phyloP scores from a whole-genome alignment of 2,113 vertebrate species.

The Petrocephalus microphthalmus region DNA sequence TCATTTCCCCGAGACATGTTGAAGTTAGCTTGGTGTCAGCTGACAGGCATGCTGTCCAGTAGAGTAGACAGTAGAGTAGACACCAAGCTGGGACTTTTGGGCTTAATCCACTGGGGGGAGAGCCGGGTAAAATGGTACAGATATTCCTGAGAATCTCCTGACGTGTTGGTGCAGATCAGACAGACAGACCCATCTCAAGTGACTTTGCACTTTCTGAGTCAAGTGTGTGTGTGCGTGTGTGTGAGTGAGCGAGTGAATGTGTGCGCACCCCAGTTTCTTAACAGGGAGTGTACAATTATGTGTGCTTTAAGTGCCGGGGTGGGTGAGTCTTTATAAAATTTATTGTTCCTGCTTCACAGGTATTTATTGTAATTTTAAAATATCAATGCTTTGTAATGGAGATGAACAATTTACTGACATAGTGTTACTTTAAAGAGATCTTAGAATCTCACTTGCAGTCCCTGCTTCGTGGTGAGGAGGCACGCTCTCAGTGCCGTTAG shows the following conservation, averaged over 20 bases:
- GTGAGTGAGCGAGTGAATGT: slow-evolving; percentile 40
- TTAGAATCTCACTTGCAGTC: slow-evolving; percentile 19
- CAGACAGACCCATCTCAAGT: slow-evolving; percentile 48
- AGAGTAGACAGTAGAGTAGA: background rate
- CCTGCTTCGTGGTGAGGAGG: slow-evolving; percentile 9
- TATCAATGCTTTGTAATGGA: slow-evolving; percentile 42
- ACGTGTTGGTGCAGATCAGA: slow-evolving; percentile 66
- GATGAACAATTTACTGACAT: slow-evolving; percentile 49
- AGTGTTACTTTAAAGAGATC: slow-evolving; percentile 18
- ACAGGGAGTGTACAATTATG: background rate
- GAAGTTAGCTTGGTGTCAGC: background rate
- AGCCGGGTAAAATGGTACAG: background rate
- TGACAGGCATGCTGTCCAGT: background rate
- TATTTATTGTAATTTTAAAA: slow-evolving; percentile 47
- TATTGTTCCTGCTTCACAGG: background rate
- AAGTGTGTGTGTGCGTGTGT: slow-evolving; percentile 51
- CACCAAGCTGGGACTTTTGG: background rate
- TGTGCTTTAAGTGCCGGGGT: slow-evolving; percentile 26
- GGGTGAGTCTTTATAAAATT: slow-evolving; percentile 20
- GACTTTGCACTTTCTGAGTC: slow-evolving; percentile 50
- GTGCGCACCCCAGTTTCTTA: slow-evolving; percentile 38
- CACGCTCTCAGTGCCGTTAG: slow-evolving; percentile 46
- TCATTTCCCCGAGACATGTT: background rate
- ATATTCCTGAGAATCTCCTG: slow-evolving; percentile 18
- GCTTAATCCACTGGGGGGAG: slow-evolving; percentile 17